Percentiles rank a stretch among this genome's conserved stretches.
phyloP scores from a whole-genome alignment of 2,113 vertebrate genomes.

The Xiphophorus maculatus region DNA sequence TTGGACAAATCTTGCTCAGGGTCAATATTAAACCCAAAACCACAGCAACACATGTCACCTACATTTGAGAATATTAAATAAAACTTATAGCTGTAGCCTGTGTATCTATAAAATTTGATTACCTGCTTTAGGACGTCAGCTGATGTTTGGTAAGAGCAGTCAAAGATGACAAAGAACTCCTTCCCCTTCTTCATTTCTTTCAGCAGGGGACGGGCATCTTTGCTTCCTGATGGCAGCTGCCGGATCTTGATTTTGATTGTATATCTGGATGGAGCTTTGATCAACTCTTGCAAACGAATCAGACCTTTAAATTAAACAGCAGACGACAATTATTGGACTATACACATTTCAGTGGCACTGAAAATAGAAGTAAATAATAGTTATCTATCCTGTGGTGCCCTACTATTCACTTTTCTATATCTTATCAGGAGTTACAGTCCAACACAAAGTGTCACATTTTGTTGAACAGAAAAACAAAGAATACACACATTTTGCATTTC shows the following conservation, averaged over 20 bases:
- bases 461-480: background rate
- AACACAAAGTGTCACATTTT: background rate
- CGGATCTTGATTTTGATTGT: constrained; percentile 98
- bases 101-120: background rate
- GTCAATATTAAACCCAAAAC: constrained; percentile 45
- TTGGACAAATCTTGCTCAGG: constrained; percentile 43
- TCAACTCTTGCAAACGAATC: constrained; percentile 97
- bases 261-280: constrained; percentile 98
- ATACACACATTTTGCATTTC: background rate
- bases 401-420: too few species aligned
- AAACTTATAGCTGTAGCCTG: background rate
- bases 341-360: too few species aligned
- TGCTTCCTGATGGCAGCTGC: constrained; percentile 91
- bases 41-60: background rate
- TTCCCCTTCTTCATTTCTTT: constrained; percentile 99
- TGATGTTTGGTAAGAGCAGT: constrained; percentile 92
- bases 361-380: background rate
- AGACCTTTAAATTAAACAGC: constrained; percentile 82
- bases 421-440: background rate
- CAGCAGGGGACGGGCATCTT: constrained; percentile 92
- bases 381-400: background rate
- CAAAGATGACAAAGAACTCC: constrained; percentile 97
- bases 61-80: background rate
- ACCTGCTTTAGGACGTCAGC: constrained; percentile 97
- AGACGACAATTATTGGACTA: background rate